Percentiles rank a stretch among this genome's conserved stretches.
Conservation (phyloP, 2,888 invertebrate genomes). For the Sisyra nigra region DNA sequence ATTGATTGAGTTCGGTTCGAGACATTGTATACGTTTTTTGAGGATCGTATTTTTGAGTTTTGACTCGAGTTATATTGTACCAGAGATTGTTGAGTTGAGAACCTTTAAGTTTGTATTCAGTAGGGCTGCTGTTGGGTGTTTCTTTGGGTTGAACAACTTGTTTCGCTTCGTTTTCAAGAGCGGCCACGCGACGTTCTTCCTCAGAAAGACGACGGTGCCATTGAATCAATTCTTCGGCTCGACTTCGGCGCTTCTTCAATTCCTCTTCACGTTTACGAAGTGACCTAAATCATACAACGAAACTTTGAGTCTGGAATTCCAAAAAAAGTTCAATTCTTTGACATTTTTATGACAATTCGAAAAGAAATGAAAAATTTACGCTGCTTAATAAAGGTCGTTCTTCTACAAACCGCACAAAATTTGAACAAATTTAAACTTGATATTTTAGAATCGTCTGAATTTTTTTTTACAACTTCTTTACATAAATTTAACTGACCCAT, state of each 20-base stretch:
- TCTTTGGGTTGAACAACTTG: constrained; percentile 6
- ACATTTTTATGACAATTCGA: too few relatives aligned
- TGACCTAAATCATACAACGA: constrained; percentile 20
- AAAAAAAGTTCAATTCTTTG: too few relatives aligned
- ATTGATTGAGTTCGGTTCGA: constrained; percentile 24
- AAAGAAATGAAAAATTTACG: too few relatives aligned
- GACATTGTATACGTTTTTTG: constrained; percentile 25
- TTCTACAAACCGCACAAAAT: too few relatives aligned
- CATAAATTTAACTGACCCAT: too few relatives aligned
- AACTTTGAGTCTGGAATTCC: neutral
- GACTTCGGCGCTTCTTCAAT: constrained; percentile 28
- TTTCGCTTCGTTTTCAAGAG: constrained; percentile 24
- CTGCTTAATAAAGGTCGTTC: too few relatives aligned
- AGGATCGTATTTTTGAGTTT: constrained; percentile 25
- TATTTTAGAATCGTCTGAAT: too few relatives aligned
- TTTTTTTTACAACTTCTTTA: too few relatives aligned
- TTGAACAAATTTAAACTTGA: too few relatives aligned
- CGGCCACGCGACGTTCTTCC: constrained; percentile 32
- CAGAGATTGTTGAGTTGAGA: constrained; percentile 28
- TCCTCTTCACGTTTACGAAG: constrained; percentile 31
- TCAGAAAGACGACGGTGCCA: constrained; percentile 35
- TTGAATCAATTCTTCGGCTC: constrained; percentile 32
- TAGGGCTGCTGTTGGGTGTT: constrained; percentile 4
- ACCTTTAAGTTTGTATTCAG: constrained; percentile 20
- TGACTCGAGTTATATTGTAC: constrained; percentile 27